Percentiles rank a stretch among this genome's conserved stretches.
These are phyloP conservation scores for Chelonus insularis DNA, from an alignment of 1,140 invertebrate genomes.

Conservation along the genomic window DNA sequence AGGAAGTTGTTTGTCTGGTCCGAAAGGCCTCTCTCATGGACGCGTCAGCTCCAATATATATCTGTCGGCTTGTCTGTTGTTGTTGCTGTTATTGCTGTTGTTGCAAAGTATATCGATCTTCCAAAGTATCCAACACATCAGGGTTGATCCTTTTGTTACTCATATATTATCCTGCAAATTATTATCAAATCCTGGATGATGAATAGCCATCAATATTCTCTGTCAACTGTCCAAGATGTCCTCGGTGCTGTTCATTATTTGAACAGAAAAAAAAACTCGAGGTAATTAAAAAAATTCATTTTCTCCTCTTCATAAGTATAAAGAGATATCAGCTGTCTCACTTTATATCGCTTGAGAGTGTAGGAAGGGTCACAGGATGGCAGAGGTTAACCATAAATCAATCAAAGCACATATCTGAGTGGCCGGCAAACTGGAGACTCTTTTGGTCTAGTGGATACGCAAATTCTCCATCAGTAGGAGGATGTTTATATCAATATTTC, in stretches of 20 bases:
- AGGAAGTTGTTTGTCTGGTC: slow-evolving; percentile 50
- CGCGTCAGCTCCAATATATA: slow-evolving; percentile 10
- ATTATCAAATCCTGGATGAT: neutral
- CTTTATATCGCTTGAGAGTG: slow-evolving; percentile 7
- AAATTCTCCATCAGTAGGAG: slow-evolving; percentile 28
- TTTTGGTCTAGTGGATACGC: slow-evolving; percentile 1
- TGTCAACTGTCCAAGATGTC: too few relatives aligned
- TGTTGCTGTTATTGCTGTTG: neutral
- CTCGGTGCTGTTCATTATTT: too few relatives aligned
- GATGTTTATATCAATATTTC: slow-evolving; percentile 39
- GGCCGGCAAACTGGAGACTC: slow-evolving; percentile 27
- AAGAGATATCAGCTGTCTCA: slow-evolving; percentile 1
- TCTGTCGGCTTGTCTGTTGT: neutral
- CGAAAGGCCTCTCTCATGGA: slow-evolving; percentile 16
- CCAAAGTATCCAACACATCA: neutral
- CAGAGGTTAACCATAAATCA: slow-evolving; percentile 41
- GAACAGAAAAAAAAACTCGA: too few relatives aligned
- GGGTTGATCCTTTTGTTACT: neutral
- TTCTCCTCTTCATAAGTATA: too few relatives aligned
- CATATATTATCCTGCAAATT: neutral
- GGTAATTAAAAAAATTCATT: too few relatives aligned
- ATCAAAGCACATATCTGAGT: slow-evolving; percentile 35
- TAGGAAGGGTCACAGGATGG: slow-evolving; percentile 30
- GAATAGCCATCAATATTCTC: too few relatives aligned
- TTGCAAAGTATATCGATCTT: neutral